These are phyloP conservation scores for Heliopora coerulea DNA, from an alignment of 92 coral and sea anemone genomes.

Conservation along the genomic window DNA sequence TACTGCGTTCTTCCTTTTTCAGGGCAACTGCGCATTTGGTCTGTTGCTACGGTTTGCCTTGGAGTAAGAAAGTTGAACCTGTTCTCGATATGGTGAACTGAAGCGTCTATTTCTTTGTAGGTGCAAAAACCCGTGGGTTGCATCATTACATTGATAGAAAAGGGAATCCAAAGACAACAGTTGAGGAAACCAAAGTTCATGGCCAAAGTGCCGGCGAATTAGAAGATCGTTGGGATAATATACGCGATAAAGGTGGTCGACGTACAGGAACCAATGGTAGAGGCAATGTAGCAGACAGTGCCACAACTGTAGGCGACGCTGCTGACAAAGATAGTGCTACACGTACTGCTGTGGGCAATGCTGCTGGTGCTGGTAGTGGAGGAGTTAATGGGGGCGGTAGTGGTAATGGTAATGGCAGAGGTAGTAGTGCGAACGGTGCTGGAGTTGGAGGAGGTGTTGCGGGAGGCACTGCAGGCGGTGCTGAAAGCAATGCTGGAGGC, in stretches of 20 bases:
- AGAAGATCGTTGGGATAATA: neutral
- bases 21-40: too few species aligned
- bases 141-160: neutral
- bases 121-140: conserved; percentile 15
- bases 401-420: conserved; percentile 16
- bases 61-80: too few species aligned
- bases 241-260: neutral
- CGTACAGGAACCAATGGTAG: conserved; percentile 3
- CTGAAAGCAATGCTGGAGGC: neutral
- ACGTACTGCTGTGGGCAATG: too few species aligned
- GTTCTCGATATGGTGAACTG: too few species aligned
- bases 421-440: conserved; percentile 5
- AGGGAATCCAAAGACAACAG: neutral
- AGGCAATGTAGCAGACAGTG: conserved; percentile 18
- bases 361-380: neutral
- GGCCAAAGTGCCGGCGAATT: too few species aligned
- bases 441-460: neutral
- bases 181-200: too few species aligned
- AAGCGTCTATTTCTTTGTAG: conserved; percentile 13
- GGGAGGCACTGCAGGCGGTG: neutral
- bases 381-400: neutral
- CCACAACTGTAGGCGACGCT: conserved; percentile 15
- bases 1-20: too few species aligned
- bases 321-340: too few species aligned
- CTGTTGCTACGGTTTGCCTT: too few species aligned